Evolutionary conservation across 2,113 vertebrate species (phyloP).

Genomic region (Oxyruncus cristatus): DNA sequence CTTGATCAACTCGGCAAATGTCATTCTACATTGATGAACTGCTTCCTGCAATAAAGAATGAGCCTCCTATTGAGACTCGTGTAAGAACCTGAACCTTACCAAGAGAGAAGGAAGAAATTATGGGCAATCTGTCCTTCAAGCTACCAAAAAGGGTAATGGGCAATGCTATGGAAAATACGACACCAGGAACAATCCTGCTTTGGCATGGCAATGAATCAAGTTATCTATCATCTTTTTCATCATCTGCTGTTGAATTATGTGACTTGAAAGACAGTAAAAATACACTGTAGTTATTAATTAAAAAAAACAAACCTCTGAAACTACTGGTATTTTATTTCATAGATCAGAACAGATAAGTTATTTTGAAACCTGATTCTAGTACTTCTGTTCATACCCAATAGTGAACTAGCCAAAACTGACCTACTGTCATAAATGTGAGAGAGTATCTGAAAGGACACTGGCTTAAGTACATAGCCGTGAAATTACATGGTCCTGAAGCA

Average conservation of each 20-base stretch:
- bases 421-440: background rate
- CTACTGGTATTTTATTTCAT: background rate
- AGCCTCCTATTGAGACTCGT: background rate
- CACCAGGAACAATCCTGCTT: background rate
- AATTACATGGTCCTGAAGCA: background rate
- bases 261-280: background rate
- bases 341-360: background rate
- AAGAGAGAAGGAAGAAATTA: background rate
- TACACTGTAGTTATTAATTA: background rate
- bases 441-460: background rate
- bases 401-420: background rate
- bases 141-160: background rate
- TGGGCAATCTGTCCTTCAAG: background rate
- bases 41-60: background rate
- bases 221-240: background rate
- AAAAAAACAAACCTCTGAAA: background rate
- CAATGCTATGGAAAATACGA: background rate
- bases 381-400: background rate
- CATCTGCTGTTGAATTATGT: background rate
- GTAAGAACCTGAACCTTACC: background rate
- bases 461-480: background rate
- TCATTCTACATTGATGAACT: background rate
- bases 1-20: background rate
- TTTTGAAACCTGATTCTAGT: background rate
- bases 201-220: background rate